Conservation (phyloP, 1,140 invertebrate species). For the Nasonia giraulti region DNA sequence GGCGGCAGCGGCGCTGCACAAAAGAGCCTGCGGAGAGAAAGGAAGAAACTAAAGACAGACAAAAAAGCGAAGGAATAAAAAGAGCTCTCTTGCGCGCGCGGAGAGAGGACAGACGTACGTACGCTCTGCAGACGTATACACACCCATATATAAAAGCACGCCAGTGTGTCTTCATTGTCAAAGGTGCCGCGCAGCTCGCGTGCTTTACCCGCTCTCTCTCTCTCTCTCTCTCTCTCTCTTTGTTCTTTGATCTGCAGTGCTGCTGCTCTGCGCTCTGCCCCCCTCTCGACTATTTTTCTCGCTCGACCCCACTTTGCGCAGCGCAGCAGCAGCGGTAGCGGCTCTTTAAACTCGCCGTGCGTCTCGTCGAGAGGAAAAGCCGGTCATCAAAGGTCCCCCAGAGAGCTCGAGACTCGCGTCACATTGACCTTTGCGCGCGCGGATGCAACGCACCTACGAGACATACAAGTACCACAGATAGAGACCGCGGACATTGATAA, state of each 20-base stretch:
- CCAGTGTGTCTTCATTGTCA: slow-evolving; percentile 48
- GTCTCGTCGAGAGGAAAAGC: slow-evolving; percentile 14
- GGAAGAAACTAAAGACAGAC: neutral
- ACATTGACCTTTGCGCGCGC: neutral
- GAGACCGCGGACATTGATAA: slow-evolving; percentile 4
- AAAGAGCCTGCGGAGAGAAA: neutral
- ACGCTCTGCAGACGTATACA: slow-evolving; percentile 54
- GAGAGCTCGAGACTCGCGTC: neutral
- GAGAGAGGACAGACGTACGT: slow-evolving; percentile 51
- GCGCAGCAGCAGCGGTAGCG: neutral
- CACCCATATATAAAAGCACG: slow-evolving; percentile 29
- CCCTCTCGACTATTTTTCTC: slow-evolving; percentile 26
- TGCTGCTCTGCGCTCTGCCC: neutral
- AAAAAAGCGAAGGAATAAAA: slow-evolving; percentile 38
- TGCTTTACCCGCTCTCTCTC: slow-evolving; percentile 2
- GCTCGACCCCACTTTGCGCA: neutral
- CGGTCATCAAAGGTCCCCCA: neutral
- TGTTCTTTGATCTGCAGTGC: slow-evolving; percentile 54
- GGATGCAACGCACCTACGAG: no score
- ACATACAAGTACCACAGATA: neutral
- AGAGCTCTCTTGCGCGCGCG: slow-evolving; percentile 24
- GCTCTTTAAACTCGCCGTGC: neutral
- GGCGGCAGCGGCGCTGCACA: neutral
- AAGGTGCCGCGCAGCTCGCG: slow-evolving; percentile 60
- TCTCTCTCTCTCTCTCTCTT: slow-evolving; percentile 42